These are phyloP conservation scores for Tubulanus polymorphus DNA, from an alignment of 2,888 invertebrate genomes.

Conservation along the genomic window DNA sequence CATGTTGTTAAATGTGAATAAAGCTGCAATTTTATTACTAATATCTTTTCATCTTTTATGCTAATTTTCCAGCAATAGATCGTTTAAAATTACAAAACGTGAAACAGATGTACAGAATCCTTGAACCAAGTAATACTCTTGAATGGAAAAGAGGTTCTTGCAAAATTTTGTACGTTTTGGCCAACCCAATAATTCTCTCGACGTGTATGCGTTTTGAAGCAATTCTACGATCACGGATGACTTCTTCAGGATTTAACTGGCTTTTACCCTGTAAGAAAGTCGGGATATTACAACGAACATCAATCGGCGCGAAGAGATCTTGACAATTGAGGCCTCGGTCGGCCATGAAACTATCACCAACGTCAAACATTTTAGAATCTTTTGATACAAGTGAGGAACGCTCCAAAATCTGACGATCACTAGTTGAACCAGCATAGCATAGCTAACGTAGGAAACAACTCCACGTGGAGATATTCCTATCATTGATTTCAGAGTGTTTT, in stretches of 20 bases:
- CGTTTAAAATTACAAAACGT: constrained; percentile 18
- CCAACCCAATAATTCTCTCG: constrained; percentile 18
- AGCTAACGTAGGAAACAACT: constrained; percentile 16
- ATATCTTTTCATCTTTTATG: constrained; percentile 1
- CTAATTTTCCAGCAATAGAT: constrained; percentile 13
- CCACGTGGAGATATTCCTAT: constrained; percentile 19
- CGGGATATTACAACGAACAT: constrained; percentile 21
- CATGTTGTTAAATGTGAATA: too few species aligned
- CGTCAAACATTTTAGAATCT: neutral
- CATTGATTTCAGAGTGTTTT: constrained; percentile 24
- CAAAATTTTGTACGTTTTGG: constrained; percentile 8
- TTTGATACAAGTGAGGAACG: constrained; percentile 9
- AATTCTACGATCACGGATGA: constrained; percentile 13
- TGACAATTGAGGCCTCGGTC: constrained; percentile 25
- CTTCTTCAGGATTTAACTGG: constrained; percentile 20
- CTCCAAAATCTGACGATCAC: constrained; percentile 23
- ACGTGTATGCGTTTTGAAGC: constrained; percentile 13
- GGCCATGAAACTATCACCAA: constrained; percentile 21
- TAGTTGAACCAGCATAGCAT: constrained; percentile 19
- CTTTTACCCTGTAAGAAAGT: constrained; percentile 21
- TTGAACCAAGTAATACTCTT: constrained; percentile 4
- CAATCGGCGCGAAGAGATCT: constrained; percentile 21
- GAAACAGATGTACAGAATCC: constrained; percentile 15
- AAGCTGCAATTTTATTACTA: too few species aligned
- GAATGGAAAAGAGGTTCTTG: neutral